Percentiles rank a stretch among this genome's conserved stretches.
Evolutionary conservation across 1,140 invertebrate species (phyloP).

Genomic region (Neodiprion pinetum): DNA sequence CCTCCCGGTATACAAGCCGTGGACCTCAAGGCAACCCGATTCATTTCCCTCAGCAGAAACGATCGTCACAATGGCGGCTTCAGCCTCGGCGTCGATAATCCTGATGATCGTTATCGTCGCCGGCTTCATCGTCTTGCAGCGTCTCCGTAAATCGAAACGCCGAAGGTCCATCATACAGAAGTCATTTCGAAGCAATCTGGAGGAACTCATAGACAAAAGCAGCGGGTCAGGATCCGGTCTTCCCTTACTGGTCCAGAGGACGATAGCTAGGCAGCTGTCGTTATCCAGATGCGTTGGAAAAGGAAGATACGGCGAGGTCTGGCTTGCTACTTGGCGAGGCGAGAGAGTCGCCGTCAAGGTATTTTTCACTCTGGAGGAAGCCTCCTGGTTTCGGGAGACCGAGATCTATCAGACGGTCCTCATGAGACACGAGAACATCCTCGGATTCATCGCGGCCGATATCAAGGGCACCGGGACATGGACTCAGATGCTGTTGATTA

Average conservation of each 20-base stretch:
- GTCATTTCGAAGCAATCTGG: slow-evolving; percentile 64
- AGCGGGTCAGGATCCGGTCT: slow-evolving; percentile 91
- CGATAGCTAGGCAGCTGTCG: slow-evolving; percentile 92
- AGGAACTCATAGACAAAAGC: slow-evolving; percentile 82
- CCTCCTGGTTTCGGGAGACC: slow-evolving; percentile 90
- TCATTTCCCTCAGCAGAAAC: slow-evolving; percentile 43
- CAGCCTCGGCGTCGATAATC: slow-evolving; percentile 70
- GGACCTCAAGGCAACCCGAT: slow-evolving; percentile 64
- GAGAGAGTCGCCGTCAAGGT: slow-evolving; percentile 92
- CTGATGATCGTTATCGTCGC: slow-evolving; percentile 69
- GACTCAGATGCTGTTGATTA: slow-evolving; percentile 87
- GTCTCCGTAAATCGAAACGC: slow-evolving; percentile 66
- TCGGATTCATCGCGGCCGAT: slow-evolving; percentile 89
- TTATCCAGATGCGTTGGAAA: slow-evolving; percentile 87
- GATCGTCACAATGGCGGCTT: slow-evolving; percentile 67
- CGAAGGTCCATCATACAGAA: slow-evolving; percentile 49
- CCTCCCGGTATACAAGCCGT: slow-evolving; percentile 72
- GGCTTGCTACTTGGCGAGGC: slow-evolving; percentile 82
- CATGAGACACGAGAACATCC: slow-evolving; percentile 91
- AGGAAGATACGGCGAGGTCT: slow-evolving; percentile 92
- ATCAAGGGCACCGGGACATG: slow-evolving; percentile 73
- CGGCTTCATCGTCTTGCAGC: slow-evolving; percentile 62
- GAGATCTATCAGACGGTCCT: slow-evolving; percentile 93
- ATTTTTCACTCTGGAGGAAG: slow-evolving; percentile 86
- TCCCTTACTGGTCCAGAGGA: slow-evolving; percentile 90